Evolutionary conservation across 2,797 vertebrate genomes (phyloP).

Genomic region (Otolemur crassicaudatus): DNA sequence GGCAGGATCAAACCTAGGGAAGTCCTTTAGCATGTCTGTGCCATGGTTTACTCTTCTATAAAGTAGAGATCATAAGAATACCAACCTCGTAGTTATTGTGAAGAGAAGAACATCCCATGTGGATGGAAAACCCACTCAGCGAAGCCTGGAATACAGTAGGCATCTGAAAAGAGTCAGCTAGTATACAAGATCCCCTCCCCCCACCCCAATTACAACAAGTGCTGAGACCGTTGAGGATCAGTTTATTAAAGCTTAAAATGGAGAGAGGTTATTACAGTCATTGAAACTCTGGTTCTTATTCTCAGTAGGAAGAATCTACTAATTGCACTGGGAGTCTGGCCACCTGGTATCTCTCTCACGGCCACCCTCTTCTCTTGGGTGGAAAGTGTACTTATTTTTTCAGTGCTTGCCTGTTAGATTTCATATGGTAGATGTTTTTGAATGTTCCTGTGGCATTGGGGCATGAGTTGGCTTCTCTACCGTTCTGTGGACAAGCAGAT

Average conservation of each 20-base stretch:
- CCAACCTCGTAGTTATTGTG: neutral
- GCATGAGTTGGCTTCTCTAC: neutral
- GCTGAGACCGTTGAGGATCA: neutral
- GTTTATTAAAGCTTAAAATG: neutral
- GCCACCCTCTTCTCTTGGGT: neutral
- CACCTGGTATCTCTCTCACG: neutral
- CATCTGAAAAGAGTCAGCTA: neutral
- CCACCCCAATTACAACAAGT: neutral
- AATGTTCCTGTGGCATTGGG: neutral
- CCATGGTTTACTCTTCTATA: neutral
- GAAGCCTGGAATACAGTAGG: neutral
- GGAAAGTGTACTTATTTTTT: neutral
- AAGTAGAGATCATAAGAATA: neutral
- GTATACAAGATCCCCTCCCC: neutral
- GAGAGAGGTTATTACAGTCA: neutral
- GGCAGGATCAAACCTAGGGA: neutral
- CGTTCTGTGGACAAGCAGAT: neutral
- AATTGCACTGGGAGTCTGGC: neutral
- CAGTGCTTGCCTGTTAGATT: neutral
- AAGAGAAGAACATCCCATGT: neutral
- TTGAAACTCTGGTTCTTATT: neutral
- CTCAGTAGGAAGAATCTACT: neutral
- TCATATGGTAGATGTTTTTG: neutral
- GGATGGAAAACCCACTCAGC: neutral
- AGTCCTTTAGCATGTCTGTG: neutral